Percentiles rank a stretch among this genome's conserved stretches.
These are phyloP conservation scores for Lucifuga dentata DNA, from an alignment of 2,113 vertebrate genomes.

Conservation along the genomic window DNA sequence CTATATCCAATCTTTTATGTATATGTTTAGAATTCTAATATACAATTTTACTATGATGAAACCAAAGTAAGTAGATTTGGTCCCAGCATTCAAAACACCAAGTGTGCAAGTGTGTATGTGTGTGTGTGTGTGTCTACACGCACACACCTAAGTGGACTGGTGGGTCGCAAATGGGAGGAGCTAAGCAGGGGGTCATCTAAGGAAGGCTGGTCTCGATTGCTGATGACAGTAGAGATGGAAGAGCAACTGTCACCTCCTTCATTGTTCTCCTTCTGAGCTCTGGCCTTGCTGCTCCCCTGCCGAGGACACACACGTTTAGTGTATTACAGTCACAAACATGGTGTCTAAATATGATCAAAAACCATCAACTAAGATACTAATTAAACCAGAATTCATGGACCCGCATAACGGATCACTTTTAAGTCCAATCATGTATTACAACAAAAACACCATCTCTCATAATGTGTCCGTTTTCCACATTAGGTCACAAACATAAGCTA, in stretches of 20 bases:
- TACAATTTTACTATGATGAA: too few relatives aligned
- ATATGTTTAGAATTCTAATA: too few relatives aligned
- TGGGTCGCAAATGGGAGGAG: conserved; percentile 57
- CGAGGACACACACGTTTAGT: conserved; percentile 28
- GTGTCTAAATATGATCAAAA: background rate
- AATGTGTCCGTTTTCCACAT: too few relatives aligned
- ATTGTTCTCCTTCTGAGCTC: conserved; percentile 82
- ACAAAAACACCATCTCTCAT: background rate
- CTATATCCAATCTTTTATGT: too few relatives aligned
- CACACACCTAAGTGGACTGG: conserved; percentile 76
- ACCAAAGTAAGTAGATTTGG: too few relatives aligned
- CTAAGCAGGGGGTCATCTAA: conserved; percentile 56
- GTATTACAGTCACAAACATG: background rate
- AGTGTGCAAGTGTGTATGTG: background rate
- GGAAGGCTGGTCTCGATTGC: conserved; percentile 62
- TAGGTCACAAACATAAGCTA: background rate
- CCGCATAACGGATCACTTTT: background rate
- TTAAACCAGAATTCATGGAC: background rate
- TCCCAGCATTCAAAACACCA: too few relatives aligned
- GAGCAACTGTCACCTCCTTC: conserved; percentile 76
- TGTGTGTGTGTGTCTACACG: background rate
- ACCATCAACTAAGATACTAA: too few relatives aligned
- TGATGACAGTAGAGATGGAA: conserved; percentile 79
- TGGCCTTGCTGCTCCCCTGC: conserved; percentile 89
- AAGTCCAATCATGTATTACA: background rate